Conservation (phyloP, 2,888 invertebrate species). For the Cataglyphis livida region DNA sequence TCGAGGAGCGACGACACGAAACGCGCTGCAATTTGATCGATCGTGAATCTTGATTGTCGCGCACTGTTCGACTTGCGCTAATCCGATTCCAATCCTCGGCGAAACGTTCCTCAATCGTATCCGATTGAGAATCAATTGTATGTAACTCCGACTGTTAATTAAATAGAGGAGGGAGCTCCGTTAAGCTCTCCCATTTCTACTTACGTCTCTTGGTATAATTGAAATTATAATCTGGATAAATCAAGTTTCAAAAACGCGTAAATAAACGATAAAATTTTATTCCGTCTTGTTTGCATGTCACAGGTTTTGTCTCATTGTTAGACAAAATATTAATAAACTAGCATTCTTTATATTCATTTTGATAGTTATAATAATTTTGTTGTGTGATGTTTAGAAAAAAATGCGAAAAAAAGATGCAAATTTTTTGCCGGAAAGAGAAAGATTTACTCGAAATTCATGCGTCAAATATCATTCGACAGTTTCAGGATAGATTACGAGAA, state of each 20-base stretch:
- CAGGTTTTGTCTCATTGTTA: background rate
- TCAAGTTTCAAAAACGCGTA: background rate
- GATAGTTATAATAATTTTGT: background rate
- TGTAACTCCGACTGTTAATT: slow-evolving; percentile 9
- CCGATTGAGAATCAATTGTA: slow-evolving; percentile 13
- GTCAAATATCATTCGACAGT: background rate
- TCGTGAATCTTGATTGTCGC: slow-evolving; percentile 47
- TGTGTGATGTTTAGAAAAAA: background rate
- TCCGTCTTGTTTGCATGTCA: background rate
- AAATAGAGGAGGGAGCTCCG: background rate
- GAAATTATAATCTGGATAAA: background rate
- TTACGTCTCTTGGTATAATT: background rate
- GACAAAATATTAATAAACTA: background rate
- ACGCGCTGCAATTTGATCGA: slow-evolving; percentile 51
- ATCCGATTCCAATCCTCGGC: background rate
- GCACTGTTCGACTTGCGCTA: background rate
- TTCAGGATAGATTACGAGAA: background rate
- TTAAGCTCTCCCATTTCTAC: background rate
- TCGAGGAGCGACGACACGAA: slow-evolving; percentile 43
- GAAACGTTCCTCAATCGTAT: slow-evolving; percentile 14
- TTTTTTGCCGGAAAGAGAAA: background rate
- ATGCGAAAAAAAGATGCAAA: background rate
- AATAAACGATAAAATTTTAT: background rate
- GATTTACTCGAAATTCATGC: background rate
- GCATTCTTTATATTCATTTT: background rate